Evolutionary conservation across 2,113 vertebrate genomes (phyloP), one percentile per base, ranked within the genome.

Genomic region (Anarhynchus alexandrinus): DNA sequence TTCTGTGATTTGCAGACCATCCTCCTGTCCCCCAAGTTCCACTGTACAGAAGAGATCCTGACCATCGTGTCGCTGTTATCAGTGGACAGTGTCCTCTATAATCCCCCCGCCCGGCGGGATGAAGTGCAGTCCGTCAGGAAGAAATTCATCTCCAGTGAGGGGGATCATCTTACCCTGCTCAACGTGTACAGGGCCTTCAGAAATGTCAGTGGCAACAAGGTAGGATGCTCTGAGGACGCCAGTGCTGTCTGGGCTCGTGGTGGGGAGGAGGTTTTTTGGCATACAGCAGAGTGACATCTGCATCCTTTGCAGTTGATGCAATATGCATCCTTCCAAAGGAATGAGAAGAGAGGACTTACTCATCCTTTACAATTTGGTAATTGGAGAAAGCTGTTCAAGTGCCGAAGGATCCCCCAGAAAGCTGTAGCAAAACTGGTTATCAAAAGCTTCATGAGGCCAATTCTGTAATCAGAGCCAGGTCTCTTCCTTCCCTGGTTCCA

Each of bases 71-170:
- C 99, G 0, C 97, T 99, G 95, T 96, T 99, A 1, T 99, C 99
- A 0, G 99, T 99, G 98, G 99, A 99, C 97, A 99, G 99, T 1
- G 98, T 99, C 49, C 98, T 99, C 30, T 98, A 98, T 95, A 99
- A 98, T 84, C 99, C 99, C 4, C 99, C 99, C 0, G 98, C 98
- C 18, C 98, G 98, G 67, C 88, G 99, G 59, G 99, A 99, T 0
- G 99, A 99, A 43, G 99, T 99, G 43, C 98, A 99, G 2, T 94
- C 98, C 0, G 94, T 96, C n/a, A 98, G 99, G 71, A 99, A 97
- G 98, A 99, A 99, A 93, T 99, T 99, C 95, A 97, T 97, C 65
- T 99, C 99, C 88, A 99, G 99, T 2, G 99, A 99, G 93, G 99
- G 99, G 4, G 99, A 99, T 89, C 99, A 99, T 86, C 95, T 99